phyloP scores from a whole-genome alignment of 2,113 vertebrate species.

The Anser cygnoides region DNA sequence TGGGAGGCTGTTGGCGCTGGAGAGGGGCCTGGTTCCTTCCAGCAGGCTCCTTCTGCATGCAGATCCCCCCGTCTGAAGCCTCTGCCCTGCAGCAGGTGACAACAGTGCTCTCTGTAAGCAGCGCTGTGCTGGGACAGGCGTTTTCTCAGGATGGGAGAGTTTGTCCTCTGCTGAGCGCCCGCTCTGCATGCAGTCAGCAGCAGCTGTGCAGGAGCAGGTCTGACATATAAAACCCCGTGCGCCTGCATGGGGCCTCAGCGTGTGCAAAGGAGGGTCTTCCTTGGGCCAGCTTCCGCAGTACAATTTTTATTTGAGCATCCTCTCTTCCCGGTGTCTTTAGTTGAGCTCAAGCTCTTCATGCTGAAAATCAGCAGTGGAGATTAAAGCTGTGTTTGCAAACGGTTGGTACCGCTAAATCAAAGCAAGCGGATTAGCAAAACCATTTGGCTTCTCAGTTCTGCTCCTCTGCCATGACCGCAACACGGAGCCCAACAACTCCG shows the following conservation, averaged over 20 bases:
- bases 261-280: background rate
- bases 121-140: background rate
- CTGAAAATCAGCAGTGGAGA: background rate
- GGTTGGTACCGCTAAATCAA: background rate
- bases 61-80: rapidly evolving
- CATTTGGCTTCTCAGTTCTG: constrained; percentile 10
- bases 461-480: background rate
- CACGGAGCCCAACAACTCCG: background rate
- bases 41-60: background rate
- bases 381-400: constrained; percentile 12
- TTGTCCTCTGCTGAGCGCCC: background rate
- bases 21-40: too few species aligned
- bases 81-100: background rate
- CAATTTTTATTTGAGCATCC: background rate
- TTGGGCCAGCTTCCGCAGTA: rapidly evolving
- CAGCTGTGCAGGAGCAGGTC: background rate
- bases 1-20: too few species aligned
- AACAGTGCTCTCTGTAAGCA: rapidly evolving
- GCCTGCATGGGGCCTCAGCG: background rate
- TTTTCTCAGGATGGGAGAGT: background rate
- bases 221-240: background rate
- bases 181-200: rapidly evolving
- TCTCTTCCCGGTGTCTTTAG: background rate
- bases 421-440: constrained; percentile 28
- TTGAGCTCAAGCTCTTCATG: background rate